Percentiles rank a stretch among this genome's conserved stretches.
phyloP scores from a whole-genome alignment of 2,888 invertebrate genomes.

The Aelia acuminata region DNA sequence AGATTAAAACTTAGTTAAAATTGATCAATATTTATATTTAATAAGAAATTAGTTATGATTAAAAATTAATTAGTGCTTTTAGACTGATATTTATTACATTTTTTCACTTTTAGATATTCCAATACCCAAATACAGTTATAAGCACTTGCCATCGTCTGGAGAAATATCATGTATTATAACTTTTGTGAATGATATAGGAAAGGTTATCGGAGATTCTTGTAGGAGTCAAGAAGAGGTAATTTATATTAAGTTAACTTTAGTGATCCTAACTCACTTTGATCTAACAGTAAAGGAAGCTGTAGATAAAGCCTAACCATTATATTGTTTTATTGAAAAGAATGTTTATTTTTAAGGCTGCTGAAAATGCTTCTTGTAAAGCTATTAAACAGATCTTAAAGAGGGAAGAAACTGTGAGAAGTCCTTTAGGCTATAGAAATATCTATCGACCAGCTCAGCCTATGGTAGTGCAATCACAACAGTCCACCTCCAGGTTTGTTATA shows the following conservation, averaged over 20 bases:
- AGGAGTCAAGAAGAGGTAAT: constrained; percentile 48
- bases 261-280: neutral
- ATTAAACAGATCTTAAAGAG: constrained; percentile 30
- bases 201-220: constrained; percentile 28
- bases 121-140: neutral
- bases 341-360: constrained; percentile 58
- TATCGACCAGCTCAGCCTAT: neutral
- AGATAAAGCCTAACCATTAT: neutral
- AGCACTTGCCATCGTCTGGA: constrained; percentile 15
- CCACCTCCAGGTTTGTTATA: constrained; percentile 23
- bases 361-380: constrained; percentile 59
- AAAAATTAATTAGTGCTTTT: no score
- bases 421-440: neutral
- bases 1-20: no score
- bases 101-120: constrained; percentile 32
- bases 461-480: constrained; percentile 1
- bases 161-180: constrained; percentile 46
- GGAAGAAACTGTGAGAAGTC: constrained; percentile 12
- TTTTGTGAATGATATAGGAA: constrained; percentile 40
- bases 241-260: neutral
- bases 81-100: no score
- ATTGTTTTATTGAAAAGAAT: neutral
- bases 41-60: no score
- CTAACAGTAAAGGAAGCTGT: neutral
- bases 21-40: no score